phyloP scores from a whole-genome alignment of 53 echinoderm and acorn worm genomes.

The Stichopus horrens region DNA sequence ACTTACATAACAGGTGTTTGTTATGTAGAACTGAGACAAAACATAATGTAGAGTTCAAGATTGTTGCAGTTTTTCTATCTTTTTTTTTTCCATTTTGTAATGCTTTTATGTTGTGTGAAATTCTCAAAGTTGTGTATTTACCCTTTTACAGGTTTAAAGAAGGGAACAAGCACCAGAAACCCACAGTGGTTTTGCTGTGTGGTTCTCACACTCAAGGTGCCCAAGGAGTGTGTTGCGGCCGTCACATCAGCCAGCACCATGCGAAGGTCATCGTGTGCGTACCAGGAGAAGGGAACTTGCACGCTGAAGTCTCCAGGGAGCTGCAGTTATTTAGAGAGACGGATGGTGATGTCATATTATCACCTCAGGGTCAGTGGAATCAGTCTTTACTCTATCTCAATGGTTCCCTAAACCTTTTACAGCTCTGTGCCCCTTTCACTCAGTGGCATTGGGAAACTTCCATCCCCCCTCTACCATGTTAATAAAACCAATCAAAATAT shows the following conservation, averaged over 20 bases:
- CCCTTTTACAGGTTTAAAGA: slow-evolving; percentile 23
- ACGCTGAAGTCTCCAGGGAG: slow-evolving; percentile 66
- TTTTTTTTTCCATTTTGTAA: no score
- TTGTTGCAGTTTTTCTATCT: no score
- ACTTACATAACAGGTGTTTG: no score
- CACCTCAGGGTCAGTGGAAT: slow-evolving; percentile 10
- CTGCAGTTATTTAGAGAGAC: slow-evolving; percentile 72
- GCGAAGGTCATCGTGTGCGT: slow-evolving; percentile 76
- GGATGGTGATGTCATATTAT: slow-evolving; percentile 53
- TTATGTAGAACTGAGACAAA: no score
- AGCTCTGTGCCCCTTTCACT: neutral
- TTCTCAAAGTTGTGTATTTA: neutral
- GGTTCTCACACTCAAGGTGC: slow-evolving; percentile 86
- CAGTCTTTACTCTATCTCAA: neutral
- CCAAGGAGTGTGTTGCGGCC: slow-evolving; percentile 89
- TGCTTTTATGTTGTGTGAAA: no score
- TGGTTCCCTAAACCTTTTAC: neutral
- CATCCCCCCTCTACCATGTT: no score
- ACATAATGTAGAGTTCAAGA: no score
- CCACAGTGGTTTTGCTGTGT: slow-evolving; percentile 41
- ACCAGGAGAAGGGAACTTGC: slow-evolving; percentile 62
- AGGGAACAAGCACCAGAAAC: slow-evolving; percentile 39
- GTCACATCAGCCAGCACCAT: slow-evolving; percentile 83
- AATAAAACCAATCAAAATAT: no score
- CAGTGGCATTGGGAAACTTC: neutral